These are phyloP conservation scores for Rhingia rostrata DNA, from an alignment of 2,888 invertebrate genomes.

Conservation along the genomic window DNA sequence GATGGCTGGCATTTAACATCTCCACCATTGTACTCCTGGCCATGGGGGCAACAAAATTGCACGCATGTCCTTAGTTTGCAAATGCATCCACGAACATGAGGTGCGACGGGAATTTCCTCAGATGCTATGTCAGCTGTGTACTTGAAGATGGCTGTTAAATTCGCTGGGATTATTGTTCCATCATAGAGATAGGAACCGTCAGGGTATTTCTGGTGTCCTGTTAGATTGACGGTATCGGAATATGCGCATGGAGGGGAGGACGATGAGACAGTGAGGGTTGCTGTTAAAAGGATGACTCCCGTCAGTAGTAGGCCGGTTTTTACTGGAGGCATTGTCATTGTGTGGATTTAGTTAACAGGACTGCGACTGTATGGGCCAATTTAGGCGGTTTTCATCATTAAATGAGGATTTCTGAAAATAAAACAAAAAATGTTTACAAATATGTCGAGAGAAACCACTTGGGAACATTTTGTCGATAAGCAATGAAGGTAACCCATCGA, in stretches of 20 bases:
- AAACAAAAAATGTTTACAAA: too few species aligned
- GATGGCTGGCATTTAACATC: constrained; percentile 20
- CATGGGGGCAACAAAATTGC: constrained; percentile 81
- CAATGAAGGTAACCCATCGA: too few species aligned
- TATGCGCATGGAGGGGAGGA: constrained; percentile 78
- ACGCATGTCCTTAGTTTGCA: constrained; percentile 81
- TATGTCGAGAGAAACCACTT: too few species aligned
- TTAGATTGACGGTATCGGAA: constrained; percentile 81
- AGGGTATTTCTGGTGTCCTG: constrained; percentile 76
- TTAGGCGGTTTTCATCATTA: too few species aligned
- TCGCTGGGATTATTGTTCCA: constrained; percentile 79
- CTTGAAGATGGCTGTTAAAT: constrained; percentile 78
- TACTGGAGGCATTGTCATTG: too few species aligned
- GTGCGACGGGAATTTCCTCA: constrained; percentile 76
- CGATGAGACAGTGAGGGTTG: neutral
- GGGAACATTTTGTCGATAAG: too few species aligned
- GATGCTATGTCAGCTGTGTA: constrained; percentile 79
- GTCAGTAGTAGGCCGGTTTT: neutral
- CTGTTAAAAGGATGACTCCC: constrained; percentile 6
- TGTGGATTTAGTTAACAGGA: too few species aligned
- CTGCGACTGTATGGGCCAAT: too few species aligned
- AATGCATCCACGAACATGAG: constrained; percentile 80
- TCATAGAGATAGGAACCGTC: constrained; percentile 81
- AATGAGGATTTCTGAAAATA: too few species aligned
- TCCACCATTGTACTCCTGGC: constrained; percentile 75